Evolutionary conservation across 2,797 vertebrate species (phyloP).

Genomic region (Catostomus latipinnis): DNA sequence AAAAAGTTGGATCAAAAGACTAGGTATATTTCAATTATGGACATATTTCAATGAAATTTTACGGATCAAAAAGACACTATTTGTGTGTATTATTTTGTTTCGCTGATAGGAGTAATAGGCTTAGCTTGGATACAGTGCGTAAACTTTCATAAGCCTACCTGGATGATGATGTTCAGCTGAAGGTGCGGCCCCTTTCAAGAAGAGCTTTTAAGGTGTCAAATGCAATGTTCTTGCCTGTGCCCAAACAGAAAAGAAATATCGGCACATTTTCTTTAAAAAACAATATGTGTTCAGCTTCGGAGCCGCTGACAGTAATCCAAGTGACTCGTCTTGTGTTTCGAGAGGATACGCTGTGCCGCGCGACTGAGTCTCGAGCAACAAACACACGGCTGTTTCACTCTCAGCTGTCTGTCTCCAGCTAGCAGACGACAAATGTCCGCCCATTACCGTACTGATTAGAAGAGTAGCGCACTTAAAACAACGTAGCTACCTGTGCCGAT

Average conservation of each 20-base stretch:
- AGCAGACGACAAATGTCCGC: conserved; percentile 56
- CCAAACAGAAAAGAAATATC: conserved; percentile 1
- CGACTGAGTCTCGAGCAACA: conserved; percentile 22
- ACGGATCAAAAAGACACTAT: background rate
- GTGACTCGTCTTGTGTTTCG: conserved; percentile 16
- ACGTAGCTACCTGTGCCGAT: too few species aligned
- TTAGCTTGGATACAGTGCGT: background rate
- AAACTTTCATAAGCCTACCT: conserved; percentile 50
- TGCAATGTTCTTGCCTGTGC: conserved; percentile 19
- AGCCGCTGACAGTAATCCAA: conserved; percentile 41
- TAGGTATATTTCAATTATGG: background rate
- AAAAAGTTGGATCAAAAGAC: conserved; percentile 23
- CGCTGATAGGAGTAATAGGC: background rate
- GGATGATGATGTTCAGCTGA: conserved; percentile 31
- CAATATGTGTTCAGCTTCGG: background rate
- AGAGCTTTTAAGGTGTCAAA: conserved; percentile 25
- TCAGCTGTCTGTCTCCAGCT: conserved; percentile 56
- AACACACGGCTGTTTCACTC: conserved; percentile 45
- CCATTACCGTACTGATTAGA: conserved; percentile 58
- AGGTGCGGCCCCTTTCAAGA: conserved; percentile 46
- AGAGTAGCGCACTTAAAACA: conserved; percentile 12
- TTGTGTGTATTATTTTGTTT: background rate
- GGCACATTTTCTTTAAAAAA: background rate
- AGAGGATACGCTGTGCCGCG: conserved; percentile 16
- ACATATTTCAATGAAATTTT: background rate